Evolutionary conservation across 2,113 vertebrate genomes (phyloP), one percentile per base, ranked within the genome.

Genomic region (Pogonocichla stellata): DNA sequence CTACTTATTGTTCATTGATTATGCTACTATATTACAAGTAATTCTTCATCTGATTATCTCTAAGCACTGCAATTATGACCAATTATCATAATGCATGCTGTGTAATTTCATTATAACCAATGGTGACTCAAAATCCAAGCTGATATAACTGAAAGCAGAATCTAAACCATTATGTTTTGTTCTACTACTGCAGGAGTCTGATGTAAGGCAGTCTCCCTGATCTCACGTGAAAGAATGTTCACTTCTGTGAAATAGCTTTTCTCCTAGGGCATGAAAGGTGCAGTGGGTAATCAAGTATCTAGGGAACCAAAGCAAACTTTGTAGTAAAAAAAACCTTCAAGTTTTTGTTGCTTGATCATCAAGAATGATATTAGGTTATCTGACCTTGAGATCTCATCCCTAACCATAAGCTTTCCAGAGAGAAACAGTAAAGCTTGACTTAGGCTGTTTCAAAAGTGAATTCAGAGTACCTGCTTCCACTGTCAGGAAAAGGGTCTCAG

Each of bases 41-140:
- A 84, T 84, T 80, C 56, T 91, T 80, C 73, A 84, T 87, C 43
- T 87, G 47, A 60, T 94, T 96, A 93, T 65, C 40, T 92, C 82
- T 80, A 80, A 95, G 65, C 8, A 57, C 58, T 92, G 22, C 38
- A 92, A 86, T 69, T 95, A 88, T 54, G 29, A 28, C 33, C 23
- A 84, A 64, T 77, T 92, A 91, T 71, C 54, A 72, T 90, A 77
- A 94, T 60, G 71, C 12, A 58, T 42, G 34, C 51, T 73, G 13
- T 36, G 36, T 67, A 91, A 93, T 70, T 89, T 88, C 64, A 78
- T 92, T 80, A 38, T 71, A 45, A 45, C 36, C 51, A 83, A 7
- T 67, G n/a, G 67, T 88, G 62, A 85, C 57, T 93, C 57, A 45
- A 87, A 80, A 88, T 36, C 60, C 47, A 77, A 74, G 24, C 38